Evolutionary conservation across 2,797 vertebrate genomes (phyloP).

Genomic region (Rallus crepitans): DNA sequence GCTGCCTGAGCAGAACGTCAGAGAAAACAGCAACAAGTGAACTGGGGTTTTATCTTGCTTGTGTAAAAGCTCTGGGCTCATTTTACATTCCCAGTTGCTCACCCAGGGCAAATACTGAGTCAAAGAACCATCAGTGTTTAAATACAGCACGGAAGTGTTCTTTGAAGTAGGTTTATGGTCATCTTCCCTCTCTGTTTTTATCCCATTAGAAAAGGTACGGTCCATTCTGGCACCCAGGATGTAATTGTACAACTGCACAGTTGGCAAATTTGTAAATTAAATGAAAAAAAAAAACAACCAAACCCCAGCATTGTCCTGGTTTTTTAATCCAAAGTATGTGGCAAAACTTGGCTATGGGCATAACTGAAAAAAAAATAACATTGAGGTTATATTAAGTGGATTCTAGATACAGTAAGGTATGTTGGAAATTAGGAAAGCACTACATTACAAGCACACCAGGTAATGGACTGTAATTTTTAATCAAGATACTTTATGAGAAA

Average conservation of each 20-base stretch:
- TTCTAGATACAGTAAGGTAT: background rate
- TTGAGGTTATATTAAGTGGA: background rate
- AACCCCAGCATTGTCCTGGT: too few relatives aligned
- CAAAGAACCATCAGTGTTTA: background rate
- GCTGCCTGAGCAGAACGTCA: background rate
- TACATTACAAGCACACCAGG: background rate
- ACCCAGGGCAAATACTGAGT: background rate
- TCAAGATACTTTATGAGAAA: background rate
- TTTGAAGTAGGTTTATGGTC: background rate
- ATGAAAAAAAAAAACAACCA: background rate
- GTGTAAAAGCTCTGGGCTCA: background rate
- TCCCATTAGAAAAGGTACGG: background rate
- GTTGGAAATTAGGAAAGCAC: background rate
- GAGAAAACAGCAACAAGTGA: background rate
- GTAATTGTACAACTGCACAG: background rate
- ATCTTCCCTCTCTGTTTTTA: background rate
- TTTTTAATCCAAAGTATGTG: background rate
- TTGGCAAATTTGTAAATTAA: background rate
- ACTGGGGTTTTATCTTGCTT: background rate
- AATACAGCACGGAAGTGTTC: background rate
- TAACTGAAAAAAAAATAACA: background rate
- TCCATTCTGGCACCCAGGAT: background rate
- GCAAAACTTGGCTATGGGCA: background rate
- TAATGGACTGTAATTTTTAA: background rate
- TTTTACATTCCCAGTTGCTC: background rate